phyloP scores from a whole-genome alignment of 1,140 invertebrate species.

The Ostrea edulis region DNA sequence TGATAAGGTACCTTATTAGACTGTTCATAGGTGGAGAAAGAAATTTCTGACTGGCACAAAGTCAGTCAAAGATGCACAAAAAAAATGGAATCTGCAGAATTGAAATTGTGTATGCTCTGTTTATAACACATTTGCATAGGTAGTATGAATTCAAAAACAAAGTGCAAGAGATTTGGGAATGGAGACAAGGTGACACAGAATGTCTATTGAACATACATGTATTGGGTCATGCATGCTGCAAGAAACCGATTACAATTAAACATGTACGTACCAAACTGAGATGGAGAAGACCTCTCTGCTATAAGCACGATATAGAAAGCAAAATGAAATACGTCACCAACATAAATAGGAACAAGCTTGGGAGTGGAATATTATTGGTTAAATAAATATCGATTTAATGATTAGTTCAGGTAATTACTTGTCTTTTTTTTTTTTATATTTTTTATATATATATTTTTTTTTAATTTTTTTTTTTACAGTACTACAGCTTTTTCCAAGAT shows the following conservation, averaged over 20 bases:
- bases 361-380: too few species aligned
- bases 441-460: too few species aligned
- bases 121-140: too few species aligned
- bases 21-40: too few species aligned
- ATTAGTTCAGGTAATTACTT: not conserved
- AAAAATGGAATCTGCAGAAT: too few species aligned
- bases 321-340: not conserved
- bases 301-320: constrained; percentile 11
- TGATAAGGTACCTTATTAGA: too few species aligned
- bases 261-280: not conserved
- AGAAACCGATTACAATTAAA: not conserved
- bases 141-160: too few species aligned
- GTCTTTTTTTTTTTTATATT: not conserved
- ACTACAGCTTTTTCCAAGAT: not conserved
- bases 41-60: too few species aligned
- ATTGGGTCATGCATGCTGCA: not conserved
- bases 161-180: not conserved
- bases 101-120: too few species aligned
- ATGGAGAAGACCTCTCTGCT: not conserved
- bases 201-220: not conserved
- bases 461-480: not conserved
- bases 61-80: too few species aligned
- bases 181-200: not conserved
- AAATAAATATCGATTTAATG: not conserved
- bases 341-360: not conserved